Percentiles rank a stretch among this genome's conserved stretches.
These are phyloP conservation scores for Sebastes vulpes DNA, from an alignment of 2,797 vertebrate genomes.

Conservation along the genomic window DNA sequence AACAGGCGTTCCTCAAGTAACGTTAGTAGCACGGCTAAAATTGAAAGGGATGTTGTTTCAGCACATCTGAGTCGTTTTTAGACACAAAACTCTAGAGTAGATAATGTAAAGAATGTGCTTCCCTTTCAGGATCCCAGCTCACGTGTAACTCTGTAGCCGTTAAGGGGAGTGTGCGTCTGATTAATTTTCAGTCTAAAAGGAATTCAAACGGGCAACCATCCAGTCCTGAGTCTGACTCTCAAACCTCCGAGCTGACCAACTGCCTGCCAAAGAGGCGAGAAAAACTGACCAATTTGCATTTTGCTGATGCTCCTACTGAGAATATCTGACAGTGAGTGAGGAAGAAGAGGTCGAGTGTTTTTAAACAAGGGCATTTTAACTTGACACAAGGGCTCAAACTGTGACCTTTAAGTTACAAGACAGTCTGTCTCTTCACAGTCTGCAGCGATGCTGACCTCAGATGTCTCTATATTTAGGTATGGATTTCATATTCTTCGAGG, in stretches of 20 bases:
- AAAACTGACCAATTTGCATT: slow-evolving; percentile 34
- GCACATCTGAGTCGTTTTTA: not conserved
- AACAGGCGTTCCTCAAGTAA: no score
- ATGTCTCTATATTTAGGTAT: not conserved
- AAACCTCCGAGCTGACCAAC: not conserved
- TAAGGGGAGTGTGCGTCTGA: not conserved
- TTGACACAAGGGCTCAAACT: slow-evolving; percentile 30
- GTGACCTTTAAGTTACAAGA: slow-evolving; percentile 24
- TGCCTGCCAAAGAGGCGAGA: not conserved
- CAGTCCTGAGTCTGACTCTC: not conserved
- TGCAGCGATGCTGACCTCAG: not conserved
- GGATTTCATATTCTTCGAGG: not conserved
- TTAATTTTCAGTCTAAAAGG: not conserved
- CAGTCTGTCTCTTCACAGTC: not conserved
- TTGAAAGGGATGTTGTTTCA: not conserved
- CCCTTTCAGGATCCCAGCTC: not conserved
- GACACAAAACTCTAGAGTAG: not conserved
- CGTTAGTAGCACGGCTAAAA: not conserved
- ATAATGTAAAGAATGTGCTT: not conserved
- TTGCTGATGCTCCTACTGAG: slow-evolving; percentile 31
- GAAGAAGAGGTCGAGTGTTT: not conserved
- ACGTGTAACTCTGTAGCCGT: not conserved
- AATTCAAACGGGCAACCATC: not conserved
- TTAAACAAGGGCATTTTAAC: slow-evolving; percentile 30
- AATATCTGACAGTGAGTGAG: slow-evolving; percentile 28